Evolutionary conservation across 2,797 vertebrate species (phyloP).

Genomic region (Danionella dracula): DNA sequence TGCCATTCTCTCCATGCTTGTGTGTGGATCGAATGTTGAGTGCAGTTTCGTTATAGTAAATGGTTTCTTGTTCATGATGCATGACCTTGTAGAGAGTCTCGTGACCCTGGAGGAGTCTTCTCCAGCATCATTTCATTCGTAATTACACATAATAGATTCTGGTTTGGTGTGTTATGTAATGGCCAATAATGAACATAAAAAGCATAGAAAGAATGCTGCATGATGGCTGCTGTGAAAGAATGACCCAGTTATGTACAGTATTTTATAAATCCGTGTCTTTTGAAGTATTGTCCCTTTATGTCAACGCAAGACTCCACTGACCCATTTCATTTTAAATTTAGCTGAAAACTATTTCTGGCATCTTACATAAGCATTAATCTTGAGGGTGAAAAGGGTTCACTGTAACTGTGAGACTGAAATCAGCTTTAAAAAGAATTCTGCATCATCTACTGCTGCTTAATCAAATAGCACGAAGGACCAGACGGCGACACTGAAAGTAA

Average conservation of each 20-base stretch:
- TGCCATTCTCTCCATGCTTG: too few species aligned
- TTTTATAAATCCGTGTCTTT: not conserved
- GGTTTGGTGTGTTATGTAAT: too few species aligned
- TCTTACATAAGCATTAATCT: conserved; percentile 39
- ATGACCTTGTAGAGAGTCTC: too few species aligned
- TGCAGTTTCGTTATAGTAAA: too few species aligned
- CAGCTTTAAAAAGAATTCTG: not conserved
- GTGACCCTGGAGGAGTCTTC: too few species aligned
- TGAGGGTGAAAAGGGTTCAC: conserved; percentile 11
- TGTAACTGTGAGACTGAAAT: not conserved
- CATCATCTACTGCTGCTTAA: not conserved
- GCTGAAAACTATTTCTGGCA: conserved; percentile 31
- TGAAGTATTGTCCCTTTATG: not conserved
- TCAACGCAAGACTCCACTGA: conserved; percentile 50
- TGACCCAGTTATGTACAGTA: not conserved
- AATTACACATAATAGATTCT: too few species aligned
- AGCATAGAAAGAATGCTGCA: too few species aligned
- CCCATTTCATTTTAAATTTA: conserved; percentile 47
- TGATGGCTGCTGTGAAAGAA: not conserved
- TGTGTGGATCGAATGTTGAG: too few species aligned
- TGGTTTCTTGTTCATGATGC: too few species aligned
- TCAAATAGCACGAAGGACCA: not conserved
- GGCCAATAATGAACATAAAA: too few species aligned
- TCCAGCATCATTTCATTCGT: too few species aligned
- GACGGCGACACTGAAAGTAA: not conserved